Percentiles rank a stretch among this genome's conserved stretches.
These are phyloP conservation scores for Chloroceryle inda DNA, from an alignment of 2,797 vertebrate genomes.

Conservation along the genomic window DNA sequence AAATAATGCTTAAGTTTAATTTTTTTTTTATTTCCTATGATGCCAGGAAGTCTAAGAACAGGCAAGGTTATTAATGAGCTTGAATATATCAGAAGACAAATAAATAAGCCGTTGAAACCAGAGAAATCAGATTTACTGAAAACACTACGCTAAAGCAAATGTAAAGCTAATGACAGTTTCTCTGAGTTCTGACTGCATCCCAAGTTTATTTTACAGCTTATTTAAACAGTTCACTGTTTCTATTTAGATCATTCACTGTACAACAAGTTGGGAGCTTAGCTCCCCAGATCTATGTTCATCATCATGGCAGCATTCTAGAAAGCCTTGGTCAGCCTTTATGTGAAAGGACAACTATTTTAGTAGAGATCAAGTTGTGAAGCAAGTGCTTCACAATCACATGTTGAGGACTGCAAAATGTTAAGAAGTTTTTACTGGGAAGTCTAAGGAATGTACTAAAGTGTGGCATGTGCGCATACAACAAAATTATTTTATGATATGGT, in stretches of 20 bases:
- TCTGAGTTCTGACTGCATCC: background rate
- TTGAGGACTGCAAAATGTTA: background rate
- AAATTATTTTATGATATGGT: background rate
- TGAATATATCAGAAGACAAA: background rate
- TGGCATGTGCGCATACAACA: background rate
- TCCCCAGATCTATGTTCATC: background rate
- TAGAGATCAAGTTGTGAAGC: background rate
- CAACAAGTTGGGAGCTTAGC: background rate
- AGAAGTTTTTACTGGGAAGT: background rate
- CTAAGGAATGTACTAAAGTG: background rate
- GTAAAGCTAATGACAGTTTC: background rate
- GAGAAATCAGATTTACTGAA: background rate
- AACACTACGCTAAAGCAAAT: background rate
- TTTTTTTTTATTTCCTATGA: background rate
- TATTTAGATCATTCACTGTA: background rate
- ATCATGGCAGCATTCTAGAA: background rate
- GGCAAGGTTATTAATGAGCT: background rate
- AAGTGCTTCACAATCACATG: background rate
- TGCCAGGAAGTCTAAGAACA: background rate
- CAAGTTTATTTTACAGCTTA: background rate
- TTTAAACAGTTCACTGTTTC: background rate
- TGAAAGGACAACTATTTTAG: background rate
- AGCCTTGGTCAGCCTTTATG: background rate
- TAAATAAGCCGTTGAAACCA: background rate
- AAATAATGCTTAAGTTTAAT: background rate